Evolutionary conservation across 2,797 vertebrate species (phyloP), one percentile per base, ranked within the genome.

Genomic region (Natrix natrix): DNA sequence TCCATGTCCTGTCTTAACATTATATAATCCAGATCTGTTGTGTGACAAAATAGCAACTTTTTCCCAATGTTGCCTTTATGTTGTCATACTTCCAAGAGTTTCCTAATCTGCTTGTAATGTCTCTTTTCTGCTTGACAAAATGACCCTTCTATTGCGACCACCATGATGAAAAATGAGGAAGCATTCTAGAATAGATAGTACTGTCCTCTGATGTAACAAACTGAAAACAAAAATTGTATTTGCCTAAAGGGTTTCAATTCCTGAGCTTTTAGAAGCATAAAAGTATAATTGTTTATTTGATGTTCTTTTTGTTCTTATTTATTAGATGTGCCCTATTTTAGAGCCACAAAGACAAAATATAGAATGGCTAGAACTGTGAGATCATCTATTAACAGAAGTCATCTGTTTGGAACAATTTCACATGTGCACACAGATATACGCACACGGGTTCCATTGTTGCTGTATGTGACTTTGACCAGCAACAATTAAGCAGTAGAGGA

Each of bases 201-300:
- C 61, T 93, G 90, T 91, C 61, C n/a, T 52, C n/a, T 61, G 86
- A 91, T 93, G 24, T 48, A 43, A 54, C 32, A 63, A 55, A 32
- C 22, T 55, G 48, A 56, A 89, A 69, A 63, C 61, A 4, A 61
- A 89, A 60, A 78, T 43, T 11, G 56, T 24, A 83, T 90, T 90
- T 57, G 5, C 61, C n/a, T 54, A 8, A 32, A 88, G 52, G 8
- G 61, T 48, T 5, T 59, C 28, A 37, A 37, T 26, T 59, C 13
- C 48, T 55, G 13, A 63, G 12, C n/a, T 26, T 87, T 93, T 59
- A 90, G 26, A 55, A 83, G 57, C 54, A 89, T 59, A 74, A 8
- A 20, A 60, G 48, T 86, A 61, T 56, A 86, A 92, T 16, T 83
- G 7, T 32, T 43, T 26, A 26, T 54, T 88, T 48, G 24, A 54